Conservation (phyloP, 2,113 vertebrate species). For the Salvator merianae region DNA sequence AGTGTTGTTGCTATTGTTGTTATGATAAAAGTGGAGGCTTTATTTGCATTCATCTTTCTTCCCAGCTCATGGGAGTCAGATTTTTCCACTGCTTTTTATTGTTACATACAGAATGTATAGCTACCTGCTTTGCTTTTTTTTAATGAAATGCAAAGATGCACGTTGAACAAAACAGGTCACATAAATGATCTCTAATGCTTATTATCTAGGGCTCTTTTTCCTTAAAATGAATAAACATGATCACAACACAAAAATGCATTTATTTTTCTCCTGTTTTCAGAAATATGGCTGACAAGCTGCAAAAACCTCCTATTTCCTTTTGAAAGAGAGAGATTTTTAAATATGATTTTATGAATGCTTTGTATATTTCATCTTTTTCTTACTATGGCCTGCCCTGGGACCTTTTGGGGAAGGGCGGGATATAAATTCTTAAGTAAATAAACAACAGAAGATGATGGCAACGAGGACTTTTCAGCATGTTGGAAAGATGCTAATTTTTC, state of each 20-base stretch:
- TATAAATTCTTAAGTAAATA: too few species aligned
- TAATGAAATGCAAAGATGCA: slow-evolving; percentile 26
- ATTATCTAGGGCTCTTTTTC: not conserved
- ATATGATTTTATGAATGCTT: too few species aligned
- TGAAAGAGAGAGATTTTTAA: not conserved
- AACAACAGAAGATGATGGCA: not conserved
- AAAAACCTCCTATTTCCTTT: not conserved
- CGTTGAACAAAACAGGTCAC: slow-evolving; percentile 9
- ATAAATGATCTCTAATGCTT: slow-evolving; percentile 6
- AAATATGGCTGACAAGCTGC: not conserved
- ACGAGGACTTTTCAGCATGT: not conserved
- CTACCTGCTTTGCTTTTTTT: slow-evolving; percentile 33
- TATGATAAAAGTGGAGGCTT: slow-evolving; percentile 55
- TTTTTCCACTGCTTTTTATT: slow-evolving; percentile 36
- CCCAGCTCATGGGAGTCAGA: slow-evolving; percentile 21
- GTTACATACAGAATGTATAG: not conserved
- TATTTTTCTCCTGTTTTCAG: slow-evolving; percentile 20
- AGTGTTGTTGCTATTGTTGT: slow-evolving; percentile 51
- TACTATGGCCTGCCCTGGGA: too few species aligned
- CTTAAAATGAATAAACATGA: not conserved
- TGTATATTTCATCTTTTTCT: too few species aligned
- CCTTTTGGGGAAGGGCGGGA: too few species aligned
- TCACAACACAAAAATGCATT: not conserved
- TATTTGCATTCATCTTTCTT: slow-evolving; percentile 36
- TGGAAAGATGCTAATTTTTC: not conserved